Conservation (phyloP, 64 coral and sea anemone genomes). For the Cladopsammia gracilis region DNA sequence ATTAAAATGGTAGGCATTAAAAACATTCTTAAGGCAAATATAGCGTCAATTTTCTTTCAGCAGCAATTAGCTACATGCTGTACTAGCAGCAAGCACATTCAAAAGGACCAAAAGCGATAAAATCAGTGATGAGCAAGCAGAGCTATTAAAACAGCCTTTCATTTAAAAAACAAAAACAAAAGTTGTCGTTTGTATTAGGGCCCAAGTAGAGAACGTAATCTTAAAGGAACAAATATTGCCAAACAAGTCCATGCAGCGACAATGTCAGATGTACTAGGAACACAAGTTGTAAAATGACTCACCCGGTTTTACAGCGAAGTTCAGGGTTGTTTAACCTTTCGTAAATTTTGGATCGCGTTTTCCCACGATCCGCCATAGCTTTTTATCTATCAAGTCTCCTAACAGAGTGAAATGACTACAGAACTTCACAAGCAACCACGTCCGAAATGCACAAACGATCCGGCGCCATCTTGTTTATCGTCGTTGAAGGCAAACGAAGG, state of each 20-base stretch:
- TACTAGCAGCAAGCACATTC: too few relatives aligned
- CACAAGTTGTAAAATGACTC: background rate
- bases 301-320: conserved; percentile 95
- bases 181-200: too few relatives aligned
- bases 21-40: too few relatives aligned
- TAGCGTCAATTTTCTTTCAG: too few relatives aligned
- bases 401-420: background rate
- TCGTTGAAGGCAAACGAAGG: background rate
- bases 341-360: conserved; percentile 74
- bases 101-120: too few relatives aligned
- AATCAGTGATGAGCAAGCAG: background rate
- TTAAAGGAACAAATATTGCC: too few relatives aligned
- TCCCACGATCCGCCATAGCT: conserved; percentile 75
- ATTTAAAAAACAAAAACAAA: too few relatives aligned
- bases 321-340: conserved; percentile 91
- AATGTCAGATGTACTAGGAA: too few relatives aligned
- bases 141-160: background rate
- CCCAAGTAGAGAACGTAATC: too few relatives aligned
- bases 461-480: background rate
- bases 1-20: too few relatives aligned
- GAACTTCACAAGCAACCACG: background rate
- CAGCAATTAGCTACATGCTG: too few relatives aligned
- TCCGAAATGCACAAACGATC: background rate
- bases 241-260: too few relatives aligned
- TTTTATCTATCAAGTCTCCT: background rate